Base-by-base conservation (phyloP, 1,140 invertebrate species). In the Camponotus floridanus region DNA sequence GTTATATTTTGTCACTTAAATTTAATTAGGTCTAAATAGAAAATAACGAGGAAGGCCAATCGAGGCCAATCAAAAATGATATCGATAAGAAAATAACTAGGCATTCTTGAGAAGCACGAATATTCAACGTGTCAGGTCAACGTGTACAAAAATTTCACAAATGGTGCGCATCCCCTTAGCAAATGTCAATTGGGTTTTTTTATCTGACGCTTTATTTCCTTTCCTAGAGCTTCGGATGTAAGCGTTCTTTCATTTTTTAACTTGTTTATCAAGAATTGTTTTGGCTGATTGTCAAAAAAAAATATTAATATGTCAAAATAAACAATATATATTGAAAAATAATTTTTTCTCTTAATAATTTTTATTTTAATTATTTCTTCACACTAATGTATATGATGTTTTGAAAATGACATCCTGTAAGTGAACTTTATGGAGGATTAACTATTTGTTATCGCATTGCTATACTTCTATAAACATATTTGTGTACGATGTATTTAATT, bases 111-210 rank as follows among this genome's bases (percentile, higher is more conserved):
- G 65, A 21, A 39, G 76, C 68, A 70, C 26, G 26, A 42, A 73
- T 61, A 55, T 83, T 79, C 67, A 81, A 81, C 67, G 79, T 73
- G 51, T 71, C 79, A 45, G 11, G 73, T 39, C 51, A 61, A 62
- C 68, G 42, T 83, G 68, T 61, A 57, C 67, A 73, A 73, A 73
- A 61, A 61, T 74, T 73, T 15, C 26, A 11, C 13, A n/a, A 74
- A 48, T 73, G 39, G 78, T 80, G n/a, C 11, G 6, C 13, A 13
- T 73, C 21, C 5, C 9, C 9, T 61, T n/a, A 6, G 21, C 6
- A 45, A 71, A 4, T 3, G 13, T 61, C 73, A 51, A n/a, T 8
- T 26, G 45, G 8, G 11, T 26, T 36, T 26, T 18, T 39, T 33
- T 15, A 6, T 13, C 39, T 18, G 2, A 36, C 15, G 1, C 13